These are phyloP conservation scores for Moxostoma hubbsi DNA, from an alignment of 2,797 vertebrate genomes.

Conservation along the genomic window DNA sequence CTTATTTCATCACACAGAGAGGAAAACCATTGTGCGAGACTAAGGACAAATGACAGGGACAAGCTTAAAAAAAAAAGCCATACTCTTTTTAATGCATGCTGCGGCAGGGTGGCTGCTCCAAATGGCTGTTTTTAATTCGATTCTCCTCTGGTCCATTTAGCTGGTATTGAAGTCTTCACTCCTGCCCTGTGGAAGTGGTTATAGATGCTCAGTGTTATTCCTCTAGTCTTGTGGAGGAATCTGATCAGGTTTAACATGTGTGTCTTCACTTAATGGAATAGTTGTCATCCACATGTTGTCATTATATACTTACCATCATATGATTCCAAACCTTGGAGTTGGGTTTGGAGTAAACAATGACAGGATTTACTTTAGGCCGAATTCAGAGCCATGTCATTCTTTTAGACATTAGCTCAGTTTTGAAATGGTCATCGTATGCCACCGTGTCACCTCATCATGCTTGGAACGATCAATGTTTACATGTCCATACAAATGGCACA, in stretches of 20 bases:
- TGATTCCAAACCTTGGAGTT: no score
- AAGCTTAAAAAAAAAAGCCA: slow-evolving; percentile 70
- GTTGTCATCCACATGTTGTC: no score
- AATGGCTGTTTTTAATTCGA: slow-evolving; percentile 19
- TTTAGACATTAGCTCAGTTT: slow-evolving; percentile 27
- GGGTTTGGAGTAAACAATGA: no score
- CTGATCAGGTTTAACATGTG: neutral
- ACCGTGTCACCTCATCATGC: slow-evolving; percentile 30
- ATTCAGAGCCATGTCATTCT: neutral
- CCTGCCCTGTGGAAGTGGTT: neutral
- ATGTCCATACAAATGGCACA: slow-evolving; percentile 38
- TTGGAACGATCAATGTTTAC: slow-evolving; percentile 55
- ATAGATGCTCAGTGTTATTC: neutral
- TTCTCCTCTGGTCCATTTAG: slow-evolving; percentile 31
- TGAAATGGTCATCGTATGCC: neutral
- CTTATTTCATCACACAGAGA: slow-evolving; percentile 57
- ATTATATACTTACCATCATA: no score
- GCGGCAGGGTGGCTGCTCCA: slow-evolving; percentile 60
- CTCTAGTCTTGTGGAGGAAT: slow-evolving; percentile 17
- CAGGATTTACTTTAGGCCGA: no score
- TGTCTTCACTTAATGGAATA: neutral
- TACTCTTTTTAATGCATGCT: slow-evolving; percentile 74
- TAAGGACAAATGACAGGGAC: slow-evolving; percentile 71
- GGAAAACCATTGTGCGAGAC: slow-evolving; percentile 48
- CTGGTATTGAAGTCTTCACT: slow-evolving; percentile 12